These are phyloP conservation scores for Corvus hawaiiensis DNA, from an alignment of 2,113 vertebrate genomes.

Conservation along the genomic window DNA sequence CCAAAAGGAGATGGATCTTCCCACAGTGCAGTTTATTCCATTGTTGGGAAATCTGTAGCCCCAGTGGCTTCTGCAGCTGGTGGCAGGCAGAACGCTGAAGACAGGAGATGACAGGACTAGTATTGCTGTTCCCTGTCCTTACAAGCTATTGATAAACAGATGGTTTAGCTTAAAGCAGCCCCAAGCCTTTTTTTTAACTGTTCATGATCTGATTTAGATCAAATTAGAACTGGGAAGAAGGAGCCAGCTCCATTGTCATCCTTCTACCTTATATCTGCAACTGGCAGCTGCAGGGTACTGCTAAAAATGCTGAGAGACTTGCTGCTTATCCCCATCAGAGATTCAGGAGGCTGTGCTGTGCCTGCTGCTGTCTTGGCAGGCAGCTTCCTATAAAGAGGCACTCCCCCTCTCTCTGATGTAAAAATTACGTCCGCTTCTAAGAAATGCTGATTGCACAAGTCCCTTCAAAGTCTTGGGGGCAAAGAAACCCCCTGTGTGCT, in stretches of 20 bases:
- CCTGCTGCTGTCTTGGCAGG: not conserved
- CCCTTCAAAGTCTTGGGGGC: not conserved
- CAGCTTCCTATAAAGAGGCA: not conserved
- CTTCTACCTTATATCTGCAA: not conserved
- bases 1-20: conserved; percentile 14
- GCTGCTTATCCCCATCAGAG: not conserved
- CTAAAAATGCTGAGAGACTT: not conserved
- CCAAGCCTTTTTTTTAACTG: not conserved
- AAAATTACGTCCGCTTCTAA: not conserved
- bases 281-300: not conserved
- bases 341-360: fast-evolving
- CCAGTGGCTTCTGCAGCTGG: conserved; percentile 33
- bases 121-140: not conserved
- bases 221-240: not conserved
- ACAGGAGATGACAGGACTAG: conserved; percentile 16
- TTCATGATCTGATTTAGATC: not conserved
- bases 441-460: not conserved
- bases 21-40: not conserved
- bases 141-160: conserved; percentile 13
- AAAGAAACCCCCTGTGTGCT: not conserved
- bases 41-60: conserved; percentile 34
- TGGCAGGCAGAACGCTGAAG: not conserved
- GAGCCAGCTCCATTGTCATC: not conserved
- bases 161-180: conserved; percentile 20
- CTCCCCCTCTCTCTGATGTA: not conserved